Base-by-base conservation (phyloP, 1,140 invertebrate genomes). In the Andricus grossulariae region DNA sequence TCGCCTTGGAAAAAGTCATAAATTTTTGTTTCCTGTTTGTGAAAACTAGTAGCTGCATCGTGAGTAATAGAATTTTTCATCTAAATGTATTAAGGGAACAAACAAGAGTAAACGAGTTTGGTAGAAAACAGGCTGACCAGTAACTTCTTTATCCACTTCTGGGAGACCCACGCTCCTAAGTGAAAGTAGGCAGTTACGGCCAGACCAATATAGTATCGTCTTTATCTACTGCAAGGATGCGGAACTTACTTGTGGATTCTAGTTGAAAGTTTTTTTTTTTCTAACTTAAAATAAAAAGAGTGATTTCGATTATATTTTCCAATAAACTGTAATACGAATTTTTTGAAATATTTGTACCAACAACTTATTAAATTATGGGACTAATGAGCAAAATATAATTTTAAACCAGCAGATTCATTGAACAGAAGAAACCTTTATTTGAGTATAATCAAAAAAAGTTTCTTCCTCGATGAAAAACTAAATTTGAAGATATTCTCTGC, bases 91-190 rank as follows among this genome's bases (percentile, higher is more conserved):
- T 39, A 66, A 66, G 60, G 60, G 25, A 66, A 21, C 25, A 66
- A 66, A 66, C 60, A 39, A 66, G 60, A 66, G 60, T 0, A 66
- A 66, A 66, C 60, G 60, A 66, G 60, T 32, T 66, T 39, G 39
- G 60, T n/a, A 45, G 32, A 66, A 25, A 16, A 39, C 25, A 4
- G 60, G 60, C 60, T 66, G 32, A 45, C 32, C 60, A 32, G 60
- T 66, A 66, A 66, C 60, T 66, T 66, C 60, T 66, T 39, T 66
- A 66, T 66, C 60, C 60, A 66, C 60, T 66, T 39, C 25, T 5
- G 32, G 60, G 15, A 66, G 60, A 66, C 57, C 21, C 16, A 32
- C 60, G n/a, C 25, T 39, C 13, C 5, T 60, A 39, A 60, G 57
- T 60, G 57, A 60, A 66, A 66, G 25, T 3, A 45, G 25, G 15